Base-by-base conservation (phyloP, 2,113 vertebrate species). In the Trematocara nigrifrons region DNA sequence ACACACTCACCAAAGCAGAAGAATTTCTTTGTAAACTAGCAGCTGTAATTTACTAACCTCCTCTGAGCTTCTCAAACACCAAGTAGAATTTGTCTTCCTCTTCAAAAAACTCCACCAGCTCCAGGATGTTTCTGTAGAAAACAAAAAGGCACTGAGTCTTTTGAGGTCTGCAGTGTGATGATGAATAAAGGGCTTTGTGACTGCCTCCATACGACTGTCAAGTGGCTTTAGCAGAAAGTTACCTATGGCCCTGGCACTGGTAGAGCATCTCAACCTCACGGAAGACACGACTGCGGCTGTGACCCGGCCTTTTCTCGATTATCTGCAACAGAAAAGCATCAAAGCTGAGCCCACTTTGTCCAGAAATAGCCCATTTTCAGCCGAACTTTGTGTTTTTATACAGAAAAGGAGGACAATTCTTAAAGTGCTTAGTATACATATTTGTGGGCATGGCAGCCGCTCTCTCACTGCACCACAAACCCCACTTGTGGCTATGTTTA, bases 231-330 rank as follows among this genome's bases (percentile, higher is more conserved):
- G 12, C 82, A 12, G 18, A 13, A 20, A 10, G n/a, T 89, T 96
- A 99, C 98, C 98, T 97, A 95, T 99, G 98, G n/a, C 98, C 98
- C 96, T 99, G 99, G 94, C 99, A 99, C 95, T 99, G 99, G 57
- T 99, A 99, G n/a, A 99, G 96, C 98, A 98, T 99, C 95, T 99
- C 99, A 91, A 99, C 99, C 93, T 99, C 99, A 13, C 99, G 96
- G 92, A 99, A 99, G 52, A 99, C 99, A 31, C 99, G 93, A 80
- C 97, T 98, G 79, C 98, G 97, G 93, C 98, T 99, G 93, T 98
- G 98, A 49, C 98, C 98, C 3, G 97, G 97, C 90, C 97, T 94
- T 89, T 99, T 99, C 94, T 99, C 98, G 0, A 99, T 99, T 92
- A 99, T 99, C 99, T 99, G 95, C 4, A 96, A 92, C 0, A 20